Base-by-base conservation (phyloP, 2,113 vertebrate species). In the Oreochromis spilurus region DNA sequence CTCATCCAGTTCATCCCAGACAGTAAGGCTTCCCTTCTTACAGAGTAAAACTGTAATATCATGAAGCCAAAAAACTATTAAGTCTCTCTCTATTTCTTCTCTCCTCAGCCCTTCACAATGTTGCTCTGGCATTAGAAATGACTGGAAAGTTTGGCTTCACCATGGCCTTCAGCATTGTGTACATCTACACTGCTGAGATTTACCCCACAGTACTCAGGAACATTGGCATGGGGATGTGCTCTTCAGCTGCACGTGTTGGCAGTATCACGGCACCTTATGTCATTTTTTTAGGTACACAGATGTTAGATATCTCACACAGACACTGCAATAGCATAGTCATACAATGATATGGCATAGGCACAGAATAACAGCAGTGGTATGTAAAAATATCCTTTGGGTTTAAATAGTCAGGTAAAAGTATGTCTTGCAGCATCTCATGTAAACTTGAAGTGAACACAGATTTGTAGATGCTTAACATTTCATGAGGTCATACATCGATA, bases 131-230 rank as follows among this genome's bases (percentile, higher is more conserved):
- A 0, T 90, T 99, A 90, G 98, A 98, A 92, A 98, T 99, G 98
- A 81, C 96, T 2, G 98, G 98, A 36, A 99, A 99, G 82, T 99
- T 99, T 86, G 97, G 98, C 60, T 95, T 98, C 95, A 98, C 98
- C 1, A 95, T 97, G 89, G 97, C 97, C 87, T 98, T 98, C 78
- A 95, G 97, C 24, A 97, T 98, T 55, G 97, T 98, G 84, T 99
- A 98, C 50, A 97, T 98, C 91, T 99, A 98, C 96, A 99, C 98
- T 0, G 97, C 98, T 1, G 98, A 99, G 95, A 95, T 99, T 24
- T 99, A 99, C 84, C 97, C 98, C 40, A 99, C 98, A 0, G 98
- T 98, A 3, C 97, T 99, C 85, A 97, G 98, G 43, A 99, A 98
- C 88, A 97, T 97, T 90, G 98, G 98, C n/a, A 97, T 99, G 54